These are phyloP conservation scores for Pseudorhiza aurosa DNA, from an alignment of 30 jellyfish, hydroid and myxozoan genomes.

Conservation along the genomic window DNA sequence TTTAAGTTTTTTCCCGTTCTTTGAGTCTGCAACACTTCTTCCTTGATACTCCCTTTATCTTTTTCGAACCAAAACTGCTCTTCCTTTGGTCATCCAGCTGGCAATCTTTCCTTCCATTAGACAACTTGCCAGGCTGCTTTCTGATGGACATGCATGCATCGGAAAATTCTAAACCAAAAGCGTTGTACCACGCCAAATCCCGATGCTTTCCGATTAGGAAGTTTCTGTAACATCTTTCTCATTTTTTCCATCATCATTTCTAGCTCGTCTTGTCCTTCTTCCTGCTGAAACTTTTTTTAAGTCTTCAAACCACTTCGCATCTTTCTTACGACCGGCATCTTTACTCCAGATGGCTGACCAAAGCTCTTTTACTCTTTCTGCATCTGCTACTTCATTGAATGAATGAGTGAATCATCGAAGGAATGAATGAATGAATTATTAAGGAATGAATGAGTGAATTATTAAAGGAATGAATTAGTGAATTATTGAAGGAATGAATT, in stretches of 20 bases:
- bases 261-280: conserved; percentile 31
- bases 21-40: too few species aligned
- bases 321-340: conserved; percentile 30
- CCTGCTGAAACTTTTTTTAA: conserved; percentile 20
- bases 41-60: too few species aligned
- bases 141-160: conserved; percentile 51
- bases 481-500: too few species aligned
- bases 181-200: conserved; percentile 34
- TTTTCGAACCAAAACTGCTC: conserved; percentile 27
- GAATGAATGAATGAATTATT: too few species aligned
- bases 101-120: conserved; percentile 21
- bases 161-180: conserved; percentile 35
- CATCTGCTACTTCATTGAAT: conserved; percentile 39
- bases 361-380: conserved; percentile 43
- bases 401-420: too few species aligned
- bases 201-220: conserved; percentile 20
- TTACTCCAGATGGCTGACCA: conserved; percentile 42
- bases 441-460: too few species aligned
- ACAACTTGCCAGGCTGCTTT: neutral
- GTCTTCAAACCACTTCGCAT: conserved; percentile 25
- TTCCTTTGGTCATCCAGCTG: conserved; percentile 34
- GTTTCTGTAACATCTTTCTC: conserved; percentile 13
- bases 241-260: conserved; percentile 13
- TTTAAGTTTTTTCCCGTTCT: too few species aligned
- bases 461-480: too few species aligned